Base-by-base conservation (phyloP, 2,888 invertebrate species). In the Bugula neritina region DNA sequence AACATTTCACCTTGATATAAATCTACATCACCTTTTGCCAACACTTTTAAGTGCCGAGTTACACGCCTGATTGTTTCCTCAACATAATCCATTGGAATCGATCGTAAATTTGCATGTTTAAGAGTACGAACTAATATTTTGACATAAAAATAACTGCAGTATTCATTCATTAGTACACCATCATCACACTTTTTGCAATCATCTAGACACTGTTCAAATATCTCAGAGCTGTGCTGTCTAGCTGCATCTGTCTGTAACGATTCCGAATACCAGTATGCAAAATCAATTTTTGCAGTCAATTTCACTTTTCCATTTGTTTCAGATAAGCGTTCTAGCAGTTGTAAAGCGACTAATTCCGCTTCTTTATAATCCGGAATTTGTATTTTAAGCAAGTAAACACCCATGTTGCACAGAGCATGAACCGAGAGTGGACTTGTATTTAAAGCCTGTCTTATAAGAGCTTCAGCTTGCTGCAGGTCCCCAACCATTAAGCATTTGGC, bases 81-180 rank as follows among this genome's bases (percentile, higher is more conserved):
- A n/a, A 31, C 10, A 3, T 10, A 29, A 31, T 63, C 63, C 3
- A 10, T 3, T 13, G 17, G 17, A 5, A 27, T 27, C 43, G 17
- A 43, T 17, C 10, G 57, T 13, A 31, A 25, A 34, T 13, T 31
- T 63, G 10, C 27, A 10, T 25, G 1, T 34, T 31, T 63, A 3
- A 63, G 31, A 3, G 27, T 63, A 25, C 63, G 29, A 27, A 63
- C 63, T 63, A 63, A 63, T 63, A 31, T 63, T n/a, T 63, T 63
- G 3, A 34, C 34, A 34, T 63, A 27, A 63, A 63, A 63, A n/a
- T 63, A 63, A 63, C 63, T 31, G 63, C 63, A 63, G 31, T 63
- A 63, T 17, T 21, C 63, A 3, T 3, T 17, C 29, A 63, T 27
- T 13, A 10, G 5, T 2, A 2, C 5, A 25, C 27, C 31, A 27